Conservation (phyloP, 2,113 vertebrate genomes). For the Dasyurus viverrinus region DNA sequence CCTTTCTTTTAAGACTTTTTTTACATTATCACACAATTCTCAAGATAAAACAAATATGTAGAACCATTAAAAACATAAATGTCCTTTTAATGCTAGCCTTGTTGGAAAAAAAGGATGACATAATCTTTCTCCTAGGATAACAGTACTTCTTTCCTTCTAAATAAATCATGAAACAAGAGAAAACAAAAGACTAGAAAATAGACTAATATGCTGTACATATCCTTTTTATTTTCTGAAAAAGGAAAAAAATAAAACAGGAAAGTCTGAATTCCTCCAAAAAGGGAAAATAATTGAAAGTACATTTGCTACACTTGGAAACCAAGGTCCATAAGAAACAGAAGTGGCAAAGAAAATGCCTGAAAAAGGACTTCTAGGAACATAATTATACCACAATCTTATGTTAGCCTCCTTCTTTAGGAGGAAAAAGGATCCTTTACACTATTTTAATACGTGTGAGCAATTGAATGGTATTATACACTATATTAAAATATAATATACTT, state of each 20-base stretch:
- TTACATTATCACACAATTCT: not conserved
- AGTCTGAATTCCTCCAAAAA: not conserved
- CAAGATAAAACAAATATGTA: not conserved
- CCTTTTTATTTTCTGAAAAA: not conserved
- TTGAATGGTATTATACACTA: not conserved
- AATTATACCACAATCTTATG: not conserved
- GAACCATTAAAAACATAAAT: not conserved
- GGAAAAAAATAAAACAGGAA: not conserved
- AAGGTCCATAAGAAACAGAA: not conserved
- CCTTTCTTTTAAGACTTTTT: not conserved
- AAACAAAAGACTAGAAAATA: not conserved
- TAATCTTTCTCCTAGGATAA: not conserved
- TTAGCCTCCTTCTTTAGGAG: not conserved
- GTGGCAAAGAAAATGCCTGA: not conserved
- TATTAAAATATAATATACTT: not conserved
- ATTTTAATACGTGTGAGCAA: not conserved
- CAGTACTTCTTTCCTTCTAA: not conserved
- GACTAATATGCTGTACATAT: not conserved
- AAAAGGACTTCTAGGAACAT: not conserved
- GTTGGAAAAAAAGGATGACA: not conserved
- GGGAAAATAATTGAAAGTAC: not conserved
- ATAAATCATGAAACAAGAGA: not conserved
- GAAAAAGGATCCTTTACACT: not conserved
- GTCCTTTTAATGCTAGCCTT: rapidly evolving
- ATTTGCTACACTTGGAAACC: not conserved